Percentiles rank a stretch among this genome's conserved stretches.
These are phyloP conservation scores for Palythoa grandis DNA, from an alignment of 92 coral and sea anemone species.

Conservation along the genomic window DNA sequence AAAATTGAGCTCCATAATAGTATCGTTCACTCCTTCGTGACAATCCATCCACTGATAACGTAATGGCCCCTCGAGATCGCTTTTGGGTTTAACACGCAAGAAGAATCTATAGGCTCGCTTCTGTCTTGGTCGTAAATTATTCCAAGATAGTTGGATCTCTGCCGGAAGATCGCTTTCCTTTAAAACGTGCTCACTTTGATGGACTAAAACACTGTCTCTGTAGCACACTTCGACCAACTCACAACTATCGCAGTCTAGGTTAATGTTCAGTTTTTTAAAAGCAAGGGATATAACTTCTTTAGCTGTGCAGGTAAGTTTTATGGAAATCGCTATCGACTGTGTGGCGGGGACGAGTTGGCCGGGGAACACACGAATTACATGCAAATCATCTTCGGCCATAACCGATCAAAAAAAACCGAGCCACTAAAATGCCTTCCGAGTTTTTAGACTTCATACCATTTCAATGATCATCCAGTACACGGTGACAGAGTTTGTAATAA, in stretches of 20 bases:
- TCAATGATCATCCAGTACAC: conserved; percentile 24
- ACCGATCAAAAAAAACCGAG: conserved; percentile 20
- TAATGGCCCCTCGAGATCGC: conserved; percentile 67
- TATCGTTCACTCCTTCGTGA: conserved; percentile 83
- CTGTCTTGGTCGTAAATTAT: conserved; percentile 71
- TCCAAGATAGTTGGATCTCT: conserved; percentile 86
- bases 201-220: conserved; percentile 84
- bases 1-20: conserved; percentile 64
- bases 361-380: conserved; percentile 86
- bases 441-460: conserved; percentile 48
- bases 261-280: conserved; percentile 80
- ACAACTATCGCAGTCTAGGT: conserved; percentile 80
- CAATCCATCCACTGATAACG: conserved; percentile 97
- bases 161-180: conserved; percentile 83
- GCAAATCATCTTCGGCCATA: conserved; percentile 53
- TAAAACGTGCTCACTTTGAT: conserved; percentile 84
- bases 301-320: conserved; percentile 81
- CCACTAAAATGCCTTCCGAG: conserved; percentile 24
- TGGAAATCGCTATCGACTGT: conserved; percentile 87
- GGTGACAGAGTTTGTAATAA: conserved; percentile 1
- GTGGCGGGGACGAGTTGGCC: conserved; percentile 72
- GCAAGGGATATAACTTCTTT: conserved; percentile 82
- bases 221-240: conserved; percentile 99
- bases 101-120: conserved; percentile 85
- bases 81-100: conserved; percentile 71